These are phyloP conservation scores for Myanophis thanlyinensis DNA, from an alignment of 2,113 vertebrate species.

Conservation along the genomic window DNA sequence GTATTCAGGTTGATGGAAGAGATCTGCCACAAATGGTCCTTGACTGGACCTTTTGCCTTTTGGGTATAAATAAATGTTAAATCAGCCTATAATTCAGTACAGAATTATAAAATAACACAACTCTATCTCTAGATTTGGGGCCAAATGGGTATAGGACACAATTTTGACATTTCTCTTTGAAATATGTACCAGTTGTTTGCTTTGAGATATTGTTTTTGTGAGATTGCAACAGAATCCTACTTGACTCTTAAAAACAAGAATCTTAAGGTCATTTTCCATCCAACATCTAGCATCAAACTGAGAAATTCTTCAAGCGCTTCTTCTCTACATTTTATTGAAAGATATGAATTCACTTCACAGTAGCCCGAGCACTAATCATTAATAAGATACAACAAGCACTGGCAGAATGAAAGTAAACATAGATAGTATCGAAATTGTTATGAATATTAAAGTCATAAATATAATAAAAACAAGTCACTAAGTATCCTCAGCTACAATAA, in stretches of 20 bases:
- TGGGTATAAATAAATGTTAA: not conserved
- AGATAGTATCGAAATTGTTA: slow-evolving; percentile 62
- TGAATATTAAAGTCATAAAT: slow-evolving; percentile 69
- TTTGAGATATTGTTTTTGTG: not conserved
- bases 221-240: slow-evolving; percentile 29
- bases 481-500: slow-evolving; percentile 68
- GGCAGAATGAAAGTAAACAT: slow-evolving; percentile 66
- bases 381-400: slow-evolving; percentile 68
- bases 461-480: slow-evolving; percentile 66
- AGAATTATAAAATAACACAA: not conserved
- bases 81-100: not conserved
- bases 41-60: slow-evolving; percentile 21
- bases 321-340: slow-evolving; percentile 67
- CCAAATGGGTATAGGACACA: not conserved
- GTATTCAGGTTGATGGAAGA: not conserved
- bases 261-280: slow-evolving; percentile 57
- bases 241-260: slow-evolving; percentile 45
- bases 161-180: not conserved
- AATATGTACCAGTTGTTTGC: not conserved
- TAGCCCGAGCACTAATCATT: slow-evolving; percentile 67
- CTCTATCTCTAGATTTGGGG: not conserved
- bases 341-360: slow-evolving; percentile 77
- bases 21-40: not conserved
- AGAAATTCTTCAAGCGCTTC: slow-evolving; percentile 53
- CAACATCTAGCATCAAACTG: slow-evolving; percentile 54